phyloP scores from a whole-genome alignment of 1,140 invertebrate species.

The Argopecten irradians region DNA sequence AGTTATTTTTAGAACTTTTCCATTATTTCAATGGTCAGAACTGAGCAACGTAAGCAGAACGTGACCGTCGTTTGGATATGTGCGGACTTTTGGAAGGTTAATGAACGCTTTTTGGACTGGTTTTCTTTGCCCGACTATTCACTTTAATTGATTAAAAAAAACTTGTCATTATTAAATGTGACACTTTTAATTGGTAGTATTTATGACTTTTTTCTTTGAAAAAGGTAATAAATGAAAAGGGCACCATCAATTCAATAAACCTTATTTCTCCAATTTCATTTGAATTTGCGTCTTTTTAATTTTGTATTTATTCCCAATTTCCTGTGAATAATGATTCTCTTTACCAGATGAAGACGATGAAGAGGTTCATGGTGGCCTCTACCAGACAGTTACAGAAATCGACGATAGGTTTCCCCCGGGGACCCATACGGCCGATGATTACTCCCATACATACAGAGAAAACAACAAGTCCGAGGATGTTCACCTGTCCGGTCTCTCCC shows the following conservation, averaged over 20 bases:
- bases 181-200: too few species aligned
- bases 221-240: too few species aligned
- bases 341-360: conserved; percentile 76
- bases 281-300: background rate
- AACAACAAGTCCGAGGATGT: conserved; percentile 78
- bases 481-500: conserved; percentile 59
- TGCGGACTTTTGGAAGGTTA: too few species aligned
- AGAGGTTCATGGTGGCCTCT: conserved; percentile 78
- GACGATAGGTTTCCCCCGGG: conserved; percentile 76
- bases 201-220: too few species aligned
- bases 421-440: conserved; percentile 76
- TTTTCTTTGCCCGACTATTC: too few species aligned
- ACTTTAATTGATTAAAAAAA: too few species aligned
- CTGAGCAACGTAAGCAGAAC: too few species aligned
- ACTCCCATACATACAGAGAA: conserved; percentile 79
- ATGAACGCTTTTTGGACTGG: too few species aligned
- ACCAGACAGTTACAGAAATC: conserved; percentile 78
- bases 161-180: too few species aligned
- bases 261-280: background rate
- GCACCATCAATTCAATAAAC: background rate
- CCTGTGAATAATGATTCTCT: background rate
- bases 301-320: background rate
- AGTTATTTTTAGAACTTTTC: too few species aligned
- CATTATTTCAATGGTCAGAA: too few species aligned
- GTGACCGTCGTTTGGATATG: too few species aligned